These are phyloP conservation scores for Tupaia tana DNA, from an alignment of 2,113 vertebrate species.

Conservation along the genomic window DNA sequence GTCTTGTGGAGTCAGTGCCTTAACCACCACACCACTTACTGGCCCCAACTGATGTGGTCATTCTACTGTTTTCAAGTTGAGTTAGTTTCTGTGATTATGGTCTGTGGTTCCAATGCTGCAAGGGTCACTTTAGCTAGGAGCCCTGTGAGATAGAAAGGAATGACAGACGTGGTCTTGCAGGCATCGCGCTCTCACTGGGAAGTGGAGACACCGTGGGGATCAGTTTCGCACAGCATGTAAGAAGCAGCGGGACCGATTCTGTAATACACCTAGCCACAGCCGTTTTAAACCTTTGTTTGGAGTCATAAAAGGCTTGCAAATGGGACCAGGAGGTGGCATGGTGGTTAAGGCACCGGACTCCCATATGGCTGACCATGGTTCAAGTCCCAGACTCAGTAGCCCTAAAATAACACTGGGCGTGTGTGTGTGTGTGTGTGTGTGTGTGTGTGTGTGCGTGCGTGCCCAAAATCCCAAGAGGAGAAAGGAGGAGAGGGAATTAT, in stretches of 20 bases:
- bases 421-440: too few relatives aligned
- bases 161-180: background rate
- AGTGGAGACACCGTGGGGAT: background rate
- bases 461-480: too few relatives aligned
- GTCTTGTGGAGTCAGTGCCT: too few relatives aligned
- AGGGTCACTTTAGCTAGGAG: background rate
- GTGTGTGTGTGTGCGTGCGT: too few relatives aligned
- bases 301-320: background rate
- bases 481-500: too few relatives aligned
- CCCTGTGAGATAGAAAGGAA: background rate
- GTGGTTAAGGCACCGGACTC: too few relatives aligned
- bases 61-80: background rate
- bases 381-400: too few relatives aligned
- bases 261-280: background rate
- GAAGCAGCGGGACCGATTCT: background rate
- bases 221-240: background rate
- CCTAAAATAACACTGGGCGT: too few relatives aligned
- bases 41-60: background rate
- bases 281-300: background rate
- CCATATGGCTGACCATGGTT: too few relatives aligned
- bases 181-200: background rate
- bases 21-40: too few relatives aligned
- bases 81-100: background rate
- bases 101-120: background rate
- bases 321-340: background rate